Evolutionary conservation across 2,888 invertebrate genomes (phyloP).

Genomic region (Morpho deidamia): DNA sequence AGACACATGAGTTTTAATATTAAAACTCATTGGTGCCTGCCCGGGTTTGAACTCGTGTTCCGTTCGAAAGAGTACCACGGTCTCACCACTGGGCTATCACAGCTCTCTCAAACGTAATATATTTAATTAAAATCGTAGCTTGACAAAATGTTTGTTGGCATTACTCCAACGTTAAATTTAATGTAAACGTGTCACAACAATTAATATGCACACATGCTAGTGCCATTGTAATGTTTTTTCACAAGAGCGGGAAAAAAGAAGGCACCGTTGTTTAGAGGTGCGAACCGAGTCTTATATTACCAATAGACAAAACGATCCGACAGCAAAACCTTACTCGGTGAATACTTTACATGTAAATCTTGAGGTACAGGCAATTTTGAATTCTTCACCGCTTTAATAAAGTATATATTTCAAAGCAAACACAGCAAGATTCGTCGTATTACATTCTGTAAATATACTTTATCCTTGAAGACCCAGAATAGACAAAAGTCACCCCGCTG

Average conservation of each 20-base stretch:
- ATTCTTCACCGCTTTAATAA: constrained; percentile 34
- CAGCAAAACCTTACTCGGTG: constrained; percentile 36
- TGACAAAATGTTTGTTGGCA: too few relatives aligned
- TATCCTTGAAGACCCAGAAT: constrained; percentile 69
- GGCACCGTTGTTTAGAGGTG: constrained; percentile 67
- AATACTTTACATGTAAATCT: constrained; percentile 25
- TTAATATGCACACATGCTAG: constrained; percentile 42
- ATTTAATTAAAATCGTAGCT: too few relatives aligned
- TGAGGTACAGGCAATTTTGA: constrained; percentile 30
- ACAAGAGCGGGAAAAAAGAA: constrained; percentile 66
- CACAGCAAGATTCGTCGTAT: constrained; percentile 39
- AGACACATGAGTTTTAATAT: too few relatives aligned
- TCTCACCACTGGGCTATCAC: too few relatives aligned
- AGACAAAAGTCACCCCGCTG: constrained; percentile 67
- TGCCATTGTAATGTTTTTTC: constrained; percentile 47
- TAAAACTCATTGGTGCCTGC: too few relatives aligned
- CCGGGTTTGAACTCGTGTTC: too few relatives aligned
- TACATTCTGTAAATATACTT: constrained; percentile 51
- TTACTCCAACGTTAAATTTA: constrained; percentile 25
- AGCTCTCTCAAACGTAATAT: too few relatives aligned
- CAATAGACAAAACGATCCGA: constrained; percentile 64
- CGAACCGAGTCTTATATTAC: constrained; percentile 71
- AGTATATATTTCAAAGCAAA: constrained; percentile 36
- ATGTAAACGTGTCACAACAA: constrained; percentile 48
- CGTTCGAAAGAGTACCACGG: too few relatives aligned